Evolutionary conservation across 2,113 vertebrate species (phyloP).

Genomic region (Sphyrna mokarran): DNA sequence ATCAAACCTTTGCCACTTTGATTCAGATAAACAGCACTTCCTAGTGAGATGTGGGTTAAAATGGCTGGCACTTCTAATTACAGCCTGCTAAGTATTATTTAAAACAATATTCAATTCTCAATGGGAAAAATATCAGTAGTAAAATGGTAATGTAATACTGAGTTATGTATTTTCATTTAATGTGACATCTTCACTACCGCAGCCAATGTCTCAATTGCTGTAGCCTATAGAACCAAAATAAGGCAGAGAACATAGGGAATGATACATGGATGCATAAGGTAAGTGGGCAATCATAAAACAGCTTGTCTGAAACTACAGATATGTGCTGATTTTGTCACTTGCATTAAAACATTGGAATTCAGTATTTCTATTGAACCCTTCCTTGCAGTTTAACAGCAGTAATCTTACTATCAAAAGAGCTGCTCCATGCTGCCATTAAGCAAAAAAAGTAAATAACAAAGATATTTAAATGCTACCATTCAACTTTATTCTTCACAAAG

Average conservation of each 20-base stretch:
- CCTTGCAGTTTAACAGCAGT: background rate
- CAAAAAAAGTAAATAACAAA: background rate
- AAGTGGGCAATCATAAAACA: background rate
- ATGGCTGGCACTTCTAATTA: background rate
- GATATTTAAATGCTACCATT: background rate
- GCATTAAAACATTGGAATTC: background rate
- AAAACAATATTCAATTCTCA: background rate
- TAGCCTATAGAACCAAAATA: background rate
- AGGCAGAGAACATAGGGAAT: background rate
- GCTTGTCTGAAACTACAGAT: background rate
- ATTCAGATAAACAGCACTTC: background rate
- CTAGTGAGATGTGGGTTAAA: background rate
- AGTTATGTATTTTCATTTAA: background rate
- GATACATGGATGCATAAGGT: background rate
- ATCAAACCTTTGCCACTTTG: background rate
- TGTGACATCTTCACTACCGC: background rate
- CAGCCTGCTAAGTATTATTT: background rate
- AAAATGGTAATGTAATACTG: background rate
- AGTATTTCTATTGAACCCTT: background rate
- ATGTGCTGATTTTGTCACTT: background rate
- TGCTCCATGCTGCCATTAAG: background rate
- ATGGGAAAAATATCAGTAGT: background rate
- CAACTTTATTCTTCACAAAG: background rate
- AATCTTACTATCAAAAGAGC: background rate
- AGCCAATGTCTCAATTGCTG: background rate